Evolutionary conservation across 2,888 invertebrate species (phyloP), one percentile per base, ranked within the genome.

Genomic region (Trissonchulus latispiculum): DNA sequence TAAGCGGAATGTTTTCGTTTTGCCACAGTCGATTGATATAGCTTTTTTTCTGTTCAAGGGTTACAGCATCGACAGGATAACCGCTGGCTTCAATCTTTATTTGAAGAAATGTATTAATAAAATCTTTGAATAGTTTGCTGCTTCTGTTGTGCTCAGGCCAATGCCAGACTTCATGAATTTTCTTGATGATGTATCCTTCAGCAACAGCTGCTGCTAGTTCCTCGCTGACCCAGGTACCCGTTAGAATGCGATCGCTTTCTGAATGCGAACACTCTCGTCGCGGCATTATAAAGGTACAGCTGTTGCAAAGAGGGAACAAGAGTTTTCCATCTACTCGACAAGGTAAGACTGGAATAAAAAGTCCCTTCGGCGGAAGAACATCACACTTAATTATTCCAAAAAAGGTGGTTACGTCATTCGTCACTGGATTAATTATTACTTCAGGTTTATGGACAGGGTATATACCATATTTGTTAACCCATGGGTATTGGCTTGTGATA

Each of bases 321-420:
- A 79, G 74, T 74, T 79, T 79, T 0, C 75, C 75, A 37, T 76
- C 74, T 1, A 72, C 74, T 72, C 75, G 71, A n/a, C 71, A 75
- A 0, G 80, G 80, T 1, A 81, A 72, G 0, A 81, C 79, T 8
- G 81, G 80, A 61, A 78, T 77, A 70, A 79, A 79, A 2, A 81
- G 70, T 8, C 74, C 67, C 61, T 75, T 61, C 1, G 79, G 80
- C 8, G 80, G 79, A 18, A 80, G 29, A 2, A 81, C 73, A 71
- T 75, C 77, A 68, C 79, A 79, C 66, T 80, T 77, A 1, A 79
- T 72, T 0, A 80, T 15, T 1, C 80, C 81, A 68, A 77, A 76
- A 67, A 80, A 80, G 18, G 72, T 64, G 15, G 18, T 23, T 2
- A 23, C 18, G 37, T 2, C 31, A n/a, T n/a, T n/a, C n/a, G n/a